Base-by-base conservation (phyloP, 2,113 vertebrate species). In the Excalfactoria chinensis region DNA sequence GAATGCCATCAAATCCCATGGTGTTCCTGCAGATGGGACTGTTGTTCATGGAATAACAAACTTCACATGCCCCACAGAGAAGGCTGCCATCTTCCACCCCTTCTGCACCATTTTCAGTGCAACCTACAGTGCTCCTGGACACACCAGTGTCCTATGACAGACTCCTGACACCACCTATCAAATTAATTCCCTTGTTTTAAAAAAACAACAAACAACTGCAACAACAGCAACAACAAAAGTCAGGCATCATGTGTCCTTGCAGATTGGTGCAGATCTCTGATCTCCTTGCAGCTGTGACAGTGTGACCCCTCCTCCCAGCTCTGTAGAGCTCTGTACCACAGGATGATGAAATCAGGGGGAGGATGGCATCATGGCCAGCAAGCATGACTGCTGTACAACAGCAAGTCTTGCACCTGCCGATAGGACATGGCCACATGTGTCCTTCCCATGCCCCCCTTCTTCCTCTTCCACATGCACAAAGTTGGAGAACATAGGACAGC, bases 301-400 rank as follows among this genome's bases (percentile, higher is more conserved):
- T 11, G 15, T 63, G n/a, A 13, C 11, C 12, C 12, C 51, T 53
- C 15, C 43, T 5, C 2, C 13, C 44, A 49, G 53, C 23, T 68
- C 41, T 20, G 66, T 14, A 11, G 60, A 25, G 60, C 25, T 44
- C n/a, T 68, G 13, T 1, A 67, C 76, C 2, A 3, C 80, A 73
- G 32, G 74, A 87, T 93, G 95, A 95, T 95, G 94, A 82, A 95
- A 96, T 11, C 83, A 49, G 35, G 11, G 32, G 34, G 5, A 46
- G n/a, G 43, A 56, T 93, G 73, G 43, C 70, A 84, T 92, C 91
- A 84, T 10, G 11, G 40, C 69, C 86, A 78, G 66, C 77, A 59
- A 90, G 22, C 11, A 40, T 28, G 62, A 86, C 62, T 64, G 48
- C 40, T 43, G 41, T 0, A 0, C 7, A 1, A 78, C 23, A 17